phyloP scores from a whole-genome alignment of 2,113 vertebrate species.

The Ageneiosus marmoratus region DNA sequence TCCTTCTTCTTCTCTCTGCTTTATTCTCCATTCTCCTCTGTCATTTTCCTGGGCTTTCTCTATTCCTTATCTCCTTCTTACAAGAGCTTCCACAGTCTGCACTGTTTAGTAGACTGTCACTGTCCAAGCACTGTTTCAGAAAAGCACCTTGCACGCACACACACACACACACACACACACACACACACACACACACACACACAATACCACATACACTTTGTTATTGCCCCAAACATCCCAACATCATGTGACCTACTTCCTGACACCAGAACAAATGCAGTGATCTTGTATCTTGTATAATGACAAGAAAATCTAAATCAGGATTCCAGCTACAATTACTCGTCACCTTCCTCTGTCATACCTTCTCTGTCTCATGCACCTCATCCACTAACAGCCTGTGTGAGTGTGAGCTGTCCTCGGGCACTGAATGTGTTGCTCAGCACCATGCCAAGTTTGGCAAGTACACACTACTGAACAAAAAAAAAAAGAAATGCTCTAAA shows the following conservation, averaged over 20 bases:
- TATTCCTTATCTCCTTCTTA: conserved; percentile 46
- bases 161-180: conserved; percentile 11
- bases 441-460: conserved; percentile 8
- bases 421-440: conserved; percentile 38
- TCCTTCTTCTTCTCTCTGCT: conserved; percentile 39
- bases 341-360: conserved; percentile 12
- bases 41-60: conserved; percentile 36
- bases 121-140: conserved; percentile 41
- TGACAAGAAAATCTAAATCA: conserved; percentile 11
- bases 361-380: neutral
- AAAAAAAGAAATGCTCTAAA: conserved; percentile 13
- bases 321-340: conserved; percentile 12
- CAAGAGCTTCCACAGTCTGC: conserved; percentile 44
- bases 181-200: conserved; percentile 10
- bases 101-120: conserved; percentile 43
- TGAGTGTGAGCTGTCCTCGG: conserved; percentile 53
- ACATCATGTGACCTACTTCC: conserved; percentile 11
- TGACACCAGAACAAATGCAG: neutral
- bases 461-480: conserved; percentile 30
- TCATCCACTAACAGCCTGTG: conserved; percentile 41
- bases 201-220: neutral
- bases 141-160: conserved; percentile 19
- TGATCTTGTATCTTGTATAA: neutral
- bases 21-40: conserved; percentile 35
- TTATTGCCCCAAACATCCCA: neutral